Evolutionary conservation across 1,140 invertebrate species (phyloP).

Genomic region (Achatina immaculata): DNA sequence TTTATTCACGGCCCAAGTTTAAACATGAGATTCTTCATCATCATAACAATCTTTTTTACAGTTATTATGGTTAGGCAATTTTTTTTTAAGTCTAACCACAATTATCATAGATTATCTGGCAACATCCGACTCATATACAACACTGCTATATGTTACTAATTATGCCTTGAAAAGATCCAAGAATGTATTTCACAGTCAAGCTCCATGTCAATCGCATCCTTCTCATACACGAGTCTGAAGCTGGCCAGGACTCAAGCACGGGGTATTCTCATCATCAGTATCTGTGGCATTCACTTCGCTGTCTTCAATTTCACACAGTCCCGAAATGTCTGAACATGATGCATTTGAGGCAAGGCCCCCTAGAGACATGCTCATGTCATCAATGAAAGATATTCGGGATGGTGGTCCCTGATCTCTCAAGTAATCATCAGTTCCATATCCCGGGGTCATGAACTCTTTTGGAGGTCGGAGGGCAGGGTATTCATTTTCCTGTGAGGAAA

Average conservation of each 20-base stretch:
- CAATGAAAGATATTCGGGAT: conserved; percentile 70
- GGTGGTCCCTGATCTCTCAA: conserved; percentile 52
- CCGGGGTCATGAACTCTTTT: conserved; percentile 49
- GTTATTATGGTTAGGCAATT: too few species aligned
- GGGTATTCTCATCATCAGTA: conserved; percentile 49
- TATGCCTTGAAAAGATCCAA: not conserved
- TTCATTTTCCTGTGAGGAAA: conserved; percentile 64
- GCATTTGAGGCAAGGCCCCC: conserved; percentile 76
- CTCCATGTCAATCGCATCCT: not conserved
- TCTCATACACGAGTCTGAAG: conserved; percentile 52
- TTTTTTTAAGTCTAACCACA: too few species aligned
- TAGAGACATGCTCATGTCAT: conserved; percentile 81
- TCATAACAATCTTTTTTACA: too few species aligned
- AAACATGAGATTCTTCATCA: too few species aligned
- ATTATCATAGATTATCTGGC: too few species aligned
- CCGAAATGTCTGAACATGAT: conserved; percentile 83
- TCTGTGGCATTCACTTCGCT: conserved; percentile 66
- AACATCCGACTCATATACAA: too few species aligned
- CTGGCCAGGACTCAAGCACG: conserved; percentile 38
- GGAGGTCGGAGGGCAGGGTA: conserved; percentile 46
- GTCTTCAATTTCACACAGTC: conserved; percentile 92
- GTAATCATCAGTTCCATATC: conserved; percentile 53
- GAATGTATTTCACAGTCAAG: not conserved
- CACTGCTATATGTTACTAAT: too few species aligned
- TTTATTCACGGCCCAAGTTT: too few species aligned